A percentile compares a stretch with the other conserved stretches of the same genome.
phyloP scores from a whole-genome alignment of 1,140 invertebrate species.

The Rhynchophorus ferrugineus region DNA sequence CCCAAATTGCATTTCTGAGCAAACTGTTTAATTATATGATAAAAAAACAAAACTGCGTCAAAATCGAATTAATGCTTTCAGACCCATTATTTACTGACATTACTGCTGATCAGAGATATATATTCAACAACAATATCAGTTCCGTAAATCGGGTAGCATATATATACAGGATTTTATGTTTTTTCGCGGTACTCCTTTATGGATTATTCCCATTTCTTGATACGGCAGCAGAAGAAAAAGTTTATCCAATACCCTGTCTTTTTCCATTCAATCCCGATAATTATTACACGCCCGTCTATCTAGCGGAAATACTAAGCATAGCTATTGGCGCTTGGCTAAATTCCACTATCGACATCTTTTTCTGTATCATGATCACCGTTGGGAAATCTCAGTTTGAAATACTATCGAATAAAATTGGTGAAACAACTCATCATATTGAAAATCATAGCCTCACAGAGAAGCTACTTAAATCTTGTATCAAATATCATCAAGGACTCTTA shows the following conservation, averaged over 20 bases:
- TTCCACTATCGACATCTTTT: conserved; percentile 15
- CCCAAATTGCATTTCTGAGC: background rate
- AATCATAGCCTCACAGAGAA: background rate
- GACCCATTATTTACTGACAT: background rate
- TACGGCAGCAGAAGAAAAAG: background rate
- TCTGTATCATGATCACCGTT: conserved; percentile 5
- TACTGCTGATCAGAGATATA: background rate
- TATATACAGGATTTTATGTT: background rate
- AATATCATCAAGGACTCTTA: conserved; percentile 19
- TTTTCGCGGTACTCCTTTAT: background rate
- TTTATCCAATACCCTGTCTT: background rate
- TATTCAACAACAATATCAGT: background rate
- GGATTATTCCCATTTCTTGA: background rate
- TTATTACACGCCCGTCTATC: background rate
- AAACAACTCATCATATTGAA: background rate
- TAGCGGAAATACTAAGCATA: conserved; percentile 11
- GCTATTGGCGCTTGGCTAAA: conserved; percentile 15
- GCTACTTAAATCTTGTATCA: conserved; percentile 10
- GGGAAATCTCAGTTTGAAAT: conserved; percentile 15
- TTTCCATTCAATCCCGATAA: background rate
- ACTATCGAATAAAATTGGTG: conserved; percentile 21
- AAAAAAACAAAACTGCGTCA: background rate
- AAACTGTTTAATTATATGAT: background rate
- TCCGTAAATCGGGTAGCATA: background rate
- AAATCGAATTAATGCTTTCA: background rate